A percentile compares a stretch with the other conserved stretches of the same genome.
Evolutionary conservation across 2,113 vertebrate species (phyloP).

Genomic region (Scytalopus superciliaris): DNA sequence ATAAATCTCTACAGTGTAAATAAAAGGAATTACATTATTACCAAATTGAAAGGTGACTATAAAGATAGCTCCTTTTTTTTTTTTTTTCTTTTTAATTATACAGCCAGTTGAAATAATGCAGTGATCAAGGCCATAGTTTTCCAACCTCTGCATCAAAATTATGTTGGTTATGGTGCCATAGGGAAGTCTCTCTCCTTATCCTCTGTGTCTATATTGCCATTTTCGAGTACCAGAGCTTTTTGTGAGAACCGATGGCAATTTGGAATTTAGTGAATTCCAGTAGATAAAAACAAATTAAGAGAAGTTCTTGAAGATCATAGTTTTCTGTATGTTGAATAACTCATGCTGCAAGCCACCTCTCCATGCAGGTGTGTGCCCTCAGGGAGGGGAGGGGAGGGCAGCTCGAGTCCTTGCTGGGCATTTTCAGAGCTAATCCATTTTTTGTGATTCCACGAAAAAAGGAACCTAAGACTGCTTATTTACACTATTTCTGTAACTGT

Average conservation of each 20-base stretch:
- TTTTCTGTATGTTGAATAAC: constrained; percentile 40
- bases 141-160: background rate
- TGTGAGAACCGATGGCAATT: background rate
- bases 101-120: background rate
- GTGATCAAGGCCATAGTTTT: background rate
- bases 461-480: background rate
- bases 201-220: background rate
- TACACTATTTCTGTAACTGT: background rate
- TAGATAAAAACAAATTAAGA: background rate
- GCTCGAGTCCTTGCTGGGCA: background rate
- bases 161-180: background rate
- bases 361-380: background rate
- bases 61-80: background rate
- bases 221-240: background rate
- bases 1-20: background rate
- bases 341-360: background rate
- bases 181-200: background rate
- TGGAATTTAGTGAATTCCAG: constrained; percentile 11
- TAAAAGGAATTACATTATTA: constrained; percentile 42
- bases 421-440: background rate
- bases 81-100: background rate
- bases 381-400: background rate
- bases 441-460: background rate
- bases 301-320: background rate
- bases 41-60: background rate